Evolutionary conservation across 2,113 vertebrate species (phyloP), one percentile per base, ranked within the genome.

Genomic region (Oreochromis niloticus): DNA sequence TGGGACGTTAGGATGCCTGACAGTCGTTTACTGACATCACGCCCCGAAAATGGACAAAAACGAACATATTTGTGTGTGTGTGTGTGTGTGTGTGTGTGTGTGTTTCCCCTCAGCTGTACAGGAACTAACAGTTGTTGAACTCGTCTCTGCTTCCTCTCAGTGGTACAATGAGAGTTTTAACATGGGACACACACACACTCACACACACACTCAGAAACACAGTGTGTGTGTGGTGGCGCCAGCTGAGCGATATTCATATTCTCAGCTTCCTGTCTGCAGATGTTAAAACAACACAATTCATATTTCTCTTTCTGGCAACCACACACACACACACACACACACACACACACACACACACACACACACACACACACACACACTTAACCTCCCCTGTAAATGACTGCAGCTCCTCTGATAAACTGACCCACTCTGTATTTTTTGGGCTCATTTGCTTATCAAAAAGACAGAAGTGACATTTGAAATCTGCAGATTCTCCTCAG

Each of bases 181-280:
- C 85, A 89, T 59, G 34, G 30, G 39, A 82, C 73, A 56, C 36
- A 82, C 36, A n/a, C 32, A 11, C 59, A 10, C 8, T 48, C 48
- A 68, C 16, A 22, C 22, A 22, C 22, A 24, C n/a, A 54, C 75
- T 54, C 55, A 78, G 27, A 85, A 27, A n/a, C 41, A 57, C 14
- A 6, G 43, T n/a, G 78, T 90, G 78, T 90, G 52, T 56, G 63
- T 75, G 16, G 17, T 36, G 84, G 88, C 80, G 86, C 93, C 94
- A 94, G 94, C 93, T 94, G 94, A 90, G 87, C n/a, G 8, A 73
- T 86, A 88, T 91, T 90, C 89, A 88, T 57, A 88, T 86, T 91
- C 57, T 85, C 39, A 73, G 87, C 90, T 94, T 94, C 93, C 95
- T 90, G 91, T 90, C 89, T 92, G 87, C 94, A 94, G 93, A 94